Conservation (phyloP, 2,113 vertebrate genomes). For the Lonchura striata region DNA sequence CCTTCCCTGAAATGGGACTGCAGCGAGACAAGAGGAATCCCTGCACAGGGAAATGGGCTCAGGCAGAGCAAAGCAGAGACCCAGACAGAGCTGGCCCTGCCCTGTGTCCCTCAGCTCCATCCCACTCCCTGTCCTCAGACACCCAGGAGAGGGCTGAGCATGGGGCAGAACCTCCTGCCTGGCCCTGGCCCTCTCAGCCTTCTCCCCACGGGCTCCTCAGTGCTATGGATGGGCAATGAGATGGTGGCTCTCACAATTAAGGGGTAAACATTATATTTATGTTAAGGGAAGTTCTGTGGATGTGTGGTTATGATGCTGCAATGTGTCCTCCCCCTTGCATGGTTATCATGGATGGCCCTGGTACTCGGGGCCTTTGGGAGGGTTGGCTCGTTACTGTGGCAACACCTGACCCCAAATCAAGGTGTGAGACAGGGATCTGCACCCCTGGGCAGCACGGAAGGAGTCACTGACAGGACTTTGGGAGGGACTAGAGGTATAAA, state of each 20-base stretch:
- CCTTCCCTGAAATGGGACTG: accelerated
- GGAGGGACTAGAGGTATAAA: not conserved
- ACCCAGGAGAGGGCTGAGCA: not conserved
- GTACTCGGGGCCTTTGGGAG: not conserved
- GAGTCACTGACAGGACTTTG: not conserved
- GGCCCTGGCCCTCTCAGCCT: not conserved
- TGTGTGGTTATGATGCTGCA: not conserved
- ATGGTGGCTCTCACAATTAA: too few relatives aligned
- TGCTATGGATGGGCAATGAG: not conserved
- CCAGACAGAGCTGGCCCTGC: not conserved
- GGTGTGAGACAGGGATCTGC: not conserved
- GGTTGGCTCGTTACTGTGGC: not conserved
- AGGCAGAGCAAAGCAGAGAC: not conserved
- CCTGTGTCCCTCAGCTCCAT: accelerated
- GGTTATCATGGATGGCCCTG: not conserved
- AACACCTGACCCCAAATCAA: not conserved
- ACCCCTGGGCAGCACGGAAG: not conserved
- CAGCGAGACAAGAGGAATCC: not conserved
- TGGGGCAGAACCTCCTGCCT: not conserved
- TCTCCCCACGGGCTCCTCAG: not conserved
- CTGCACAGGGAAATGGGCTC: too few relatives aligned
- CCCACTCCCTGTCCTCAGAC: not conserved
- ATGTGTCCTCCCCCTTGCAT: not conserved
- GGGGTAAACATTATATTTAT: not conserved
- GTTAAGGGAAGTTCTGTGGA: not conserved